Evolutionary conservation across 2,888 invertebrate genomes (phyloP), one percentile per base, ranked within the genome.

Genomic region (Latheticus oryzae): DNA sequence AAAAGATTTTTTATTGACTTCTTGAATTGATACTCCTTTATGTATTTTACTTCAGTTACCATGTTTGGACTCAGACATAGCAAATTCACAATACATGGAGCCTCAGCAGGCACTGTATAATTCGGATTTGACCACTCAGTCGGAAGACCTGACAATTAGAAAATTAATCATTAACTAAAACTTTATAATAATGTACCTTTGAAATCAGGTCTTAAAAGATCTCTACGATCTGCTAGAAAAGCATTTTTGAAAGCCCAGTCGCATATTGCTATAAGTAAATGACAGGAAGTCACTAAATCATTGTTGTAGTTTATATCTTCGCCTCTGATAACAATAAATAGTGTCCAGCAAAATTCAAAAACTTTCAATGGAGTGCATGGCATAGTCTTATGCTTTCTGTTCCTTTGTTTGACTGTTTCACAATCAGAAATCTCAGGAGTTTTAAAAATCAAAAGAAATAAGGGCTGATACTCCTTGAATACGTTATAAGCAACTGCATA

Each of bases 401-500:
- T 84, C 73, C 85, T 84, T 70, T 77, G 82, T 19, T 82, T 54
- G 78, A 79, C 58, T 19, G 74, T 71, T 48, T 86, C 85, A 16
- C 71, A 54, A 19, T 84, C 84, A 61, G 80, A 81, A 2, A 60
- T 60, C 30, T 62, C 66, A 76, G 90, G 87, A 50, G 87, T 87
- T 66, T 87, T 83, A 76, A 97, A 98, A 60, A 98, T 87, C 73
- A 91, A 89, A 53, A 86, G 83, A 73, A 95, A 97, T 47, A 97
- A 91, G 3, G 91, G 91, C 69, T 91, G 87, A 77, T 90, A 97
- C 72, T 95, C 94, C 71, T 94, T 91, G 77, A 93, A 97, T 47
- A 97, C 87, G n/a, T 95, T 90, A 67, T 91, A 91, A 1, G 97
- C 93, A 1, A 98, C 96, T 38, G 91, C 90, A 82, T 97, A 97